Base-by-base conservation (phyloP, 2,113 vertebrate genomes). In the Protomyctophum bolini region DNA sequence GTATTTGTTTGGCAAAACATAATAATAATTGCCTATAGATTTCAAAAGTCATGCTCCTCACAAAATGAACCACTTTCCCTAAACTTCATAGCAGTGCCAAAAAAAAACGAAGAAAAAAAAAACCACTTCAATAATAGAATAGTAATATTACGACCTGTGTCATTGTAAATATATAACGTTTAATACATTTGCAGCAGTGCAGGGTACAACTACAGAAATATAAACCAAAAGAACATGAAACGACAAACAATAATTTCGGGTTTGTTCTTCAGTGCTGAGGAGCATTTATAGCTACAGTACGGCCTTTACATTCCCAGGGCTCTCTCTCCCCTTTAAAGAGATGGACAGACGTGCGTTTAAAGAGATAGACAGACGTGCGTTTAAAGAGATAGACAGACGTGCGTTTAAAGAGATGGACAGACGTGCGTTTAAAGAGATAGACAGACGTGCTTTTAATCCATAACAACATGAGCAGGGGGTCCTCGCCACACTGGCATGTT, bases 91-190 rank as follows among this genome's bases (percentile, higher is more conserved):
- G 10, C 51, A 54, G 12, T 54, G 51, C 51, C 6, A 12, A 54
- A 54, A 54, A 12, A 12, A 21, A 21, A 21, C 21, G n/a, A n/a
- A n/a, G n/a, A n/a, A n/a, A 12, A 54, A 54, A 54, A 12, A 12
- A 21, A 21, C 1, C 21, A 50, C 49, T 2, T 11, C n/a, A n/a
- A 54, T 54, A n/a, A 54, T 54, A 54, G n/a, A 54, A 54, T 54
- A 10, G n/a, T 54, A 12, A 54, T 4, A 54, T 15, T 48, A 62
- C 41, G 72, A 79, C 47, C 21, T 68, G 70, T 76, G 75, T 54
- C 63, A 65, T 82, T 71, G 45, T 52, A 12, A 82, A 67, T 47
- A 54, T 14, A 6, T 51, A 41, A 46, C 48, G 11, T 41, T 41
- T 41, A 41, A 41, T 41, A 41, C 33, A 41, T 41, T 2, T 41